These are phyloP conservation scores for Drosophila mayri DNA, from an alignment of 1,140 invertebrate species.

Conservation along the genomic window DNA sequence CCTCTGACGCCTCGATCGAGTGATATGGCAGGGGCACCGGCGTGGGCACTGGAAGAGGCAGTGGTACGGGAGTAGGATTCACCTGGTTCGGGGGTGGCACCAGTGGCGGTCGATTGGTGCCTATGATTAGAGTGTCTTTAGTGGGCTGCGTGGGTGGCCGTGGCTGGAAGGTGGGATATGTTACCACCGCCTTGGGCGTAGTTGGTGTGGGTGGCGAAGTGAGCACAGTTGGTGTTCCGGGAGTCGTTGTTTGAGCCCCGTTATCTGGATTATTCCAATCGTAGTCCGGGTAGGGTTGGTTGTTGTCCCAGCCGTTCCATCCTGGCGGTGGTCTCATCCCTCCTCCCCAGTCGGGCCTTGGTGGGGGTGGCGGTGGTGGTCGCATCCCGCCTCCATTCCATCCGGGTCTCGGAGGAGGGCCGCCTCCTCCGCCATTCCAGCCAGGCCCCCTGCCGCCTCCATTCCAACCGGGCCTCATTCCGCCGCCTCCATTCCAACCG, in stretches of 20 bases:
- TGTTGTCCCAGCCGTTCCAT: conserved; percentile 39
- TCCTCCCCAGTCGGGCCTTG: conserved; percentile 23
- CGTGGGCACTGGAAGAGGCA: background rate
- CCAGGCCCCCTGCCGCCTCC: conserved; percentile 19
- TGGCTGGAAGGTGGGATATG: conserved; percentile 16
- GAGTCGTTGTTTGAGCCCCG: background rate
- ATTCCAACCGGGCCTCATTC: conserved; percentile 15
- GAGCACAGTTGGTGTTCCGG: background rate
- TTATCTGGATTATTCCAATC: background rate
- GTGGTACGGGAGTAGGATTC: background rate
- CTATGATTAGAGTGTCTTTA: conserved; percentile 45
- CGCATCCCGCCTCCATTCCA: conserved; percentile 22
- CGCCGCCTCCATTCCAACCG: conserved; percentile 13
- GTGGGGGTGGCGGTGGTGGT: conserved; percentile 16
- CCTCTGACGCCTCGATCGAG: conserved; percentile 19
- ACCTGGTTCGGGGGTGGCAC: conserved; percentile 15
- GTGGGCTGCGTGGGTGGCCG: conserved; percentile 16
- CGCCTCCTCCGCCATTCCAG: conserved; percentile 8
- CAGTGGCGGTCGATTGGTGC: conserved; percentile 55
- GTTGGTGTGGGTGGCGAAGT: conserved; percentile 4
- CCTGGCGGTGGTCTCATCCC: conserved; percentile 13
- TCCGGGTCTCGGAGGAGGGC: conserved; percentile 9
- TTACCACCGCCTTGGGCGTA: conserved; percentile 2
- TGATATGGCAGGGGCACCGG: conserved; percentile 11
- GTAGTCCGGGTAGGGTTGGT: conserved; percentile 11